Evolutionary conservation across 2,797 vertebrate species (phyloP), one percentile per base, ranked within the genome.

Genomic region (Acipenser transmontanus): DNA sequence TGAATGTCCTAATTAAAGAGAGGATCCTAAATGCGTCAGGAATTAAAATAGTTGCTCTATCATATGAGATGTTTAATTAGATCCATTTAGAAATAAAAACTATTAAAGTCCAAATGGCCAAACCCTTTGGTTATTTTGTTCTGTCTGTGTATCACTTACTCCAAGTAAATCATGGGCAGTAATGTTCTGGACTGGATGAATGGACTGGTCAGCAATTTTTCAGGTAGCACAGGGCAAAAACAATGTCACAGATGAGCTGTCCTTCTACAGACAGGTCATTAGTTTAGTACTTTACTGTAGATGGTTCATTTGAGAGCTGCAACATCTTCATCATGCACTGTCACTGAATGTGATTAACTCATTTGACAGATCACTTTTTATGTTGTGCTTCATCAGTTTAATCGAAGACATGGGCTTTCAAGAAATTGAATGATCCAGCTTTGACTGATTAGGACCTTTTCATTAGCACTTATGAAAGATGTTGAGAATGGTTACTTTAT

Each of bases 261-360:
- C 81, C 75, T 78, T 81, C 74, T 71, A 71, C 72, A 76, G 74
- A 82, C 66, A 80, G 77, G 73, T 82, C 82, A 72, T 86, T 85
- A 82, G 74, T 84, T 72, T 75, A 71, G 64, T 84, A 76, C 80
- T 85, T 85, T 75, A 82, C 83, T 77, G 71, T 69, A 74, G 83
- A 84, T 69, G 82, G 78, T 83, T 92, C 87, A 89, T 88, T 88
- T 86, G 73, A 81, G 80, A 84, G 80, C 62, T 76, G 80, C 78
- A 80, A 83, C 81, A 74, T 77, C 82, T 89, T 84, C 77, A 88
- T 88, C 77, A 83, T 84, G 84, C 77, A 80, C 76, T 72, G 70
- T 84, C 87, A 89, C 71, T 79, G 77, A 78, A 82, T 76, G 79
- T 77, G 81, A 82, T 72, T 76, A 57, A 66, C 78, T 76, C 70